Base-by-base conservation (phyloP, 2,113 vertebrate species). In the Phyllostomus hastatus region DNA sequence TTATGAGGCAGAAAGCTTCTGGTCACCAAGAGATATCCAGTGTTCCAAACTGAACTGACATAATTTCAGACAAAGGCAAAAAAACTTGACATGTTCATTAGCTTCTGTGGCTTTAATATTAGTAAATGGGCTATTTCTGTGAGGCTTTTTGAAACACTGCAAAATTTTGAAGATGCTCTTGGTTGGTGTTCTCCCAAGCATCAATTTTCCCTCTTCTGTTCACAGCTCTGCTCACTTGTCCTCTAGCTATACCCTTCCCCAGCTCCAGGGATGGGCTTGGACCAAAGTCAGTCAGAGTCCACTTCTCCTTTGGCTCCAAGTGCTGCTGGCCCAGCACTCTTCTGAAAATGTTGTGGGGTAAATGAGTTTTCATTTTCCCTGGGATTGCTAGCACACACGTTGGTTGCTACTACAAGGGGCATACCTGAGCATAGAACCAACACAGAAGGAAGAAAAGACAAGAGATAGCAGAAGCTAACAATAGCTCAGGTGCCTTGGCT, bases 51-150 rank as follows among this genome's bases (percentile, higher is more conserved):
- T 50, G 48, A 76, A 5, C 57, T 79, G 52, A 81, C 88, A 20
- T 20, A 73, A 97, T 78, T 95, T 95, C 87, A 96, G 83, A 96
- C 28, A 83, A 66, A 91, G 19, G 9, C 24, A 41, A 83, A 86
- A 79, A 79, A 69, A 26, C 1, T 14, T 75, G 20, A 33, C 8
- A 33, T 33, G 4, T 70, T 96, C 78, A 48, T 73, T 82, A 69
- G 50, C 17, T 22, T 91, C 7, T 79, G 70, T 4, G 86, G 26
- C 24, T 81, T 90, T 41, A 84, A 41, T 1, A 67, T 46, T 9
- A 66, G 15, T 50, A 84, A 81, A 79, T 73, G 17, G 24, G 15
- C 6, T 14, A 31, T 69, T 88, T 94, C 43, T 43, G 22, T 54
- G 76, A 66, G 59, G 61, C 7, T 35, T 93, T 93, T 85, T 22